Percentiles rank a stretch among this genome's conserved stretches.
These are phyloP conservation scores for Thelaira solivaga DNA, from an alignment of 2,888 invertebrate species.

Conservation along the genomic window DNA sequence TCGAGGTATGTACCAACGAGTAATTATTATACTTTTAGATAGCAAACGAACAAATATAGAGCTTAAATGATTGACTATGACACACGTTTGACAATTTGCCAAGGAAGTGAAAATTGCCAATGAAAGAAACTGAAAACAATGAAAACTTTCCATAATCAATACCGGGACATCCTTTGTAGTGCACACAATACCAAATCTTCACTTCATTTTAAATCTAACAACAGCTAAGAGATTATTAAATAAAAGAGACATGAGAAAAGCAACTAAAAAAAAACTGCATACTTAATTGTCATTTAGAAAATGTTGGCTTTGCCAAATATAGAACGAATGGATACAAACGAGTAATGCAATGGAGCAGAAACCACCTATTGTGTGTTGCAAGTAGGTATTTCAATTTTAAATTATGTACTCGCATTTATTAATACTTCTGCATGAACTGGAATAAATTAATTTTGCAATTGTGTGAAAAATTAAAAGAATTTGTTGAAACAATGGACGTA, in stretches of 20 bases:
- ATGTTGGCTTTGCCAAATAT: background rate
- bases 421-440: background rate
- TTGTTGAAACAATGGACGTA: background rate
- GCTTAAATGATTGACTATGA: background rate
- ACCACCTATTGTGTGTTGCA: no score
- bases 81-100: conserved; percentile 43
- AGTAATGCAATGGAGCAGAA: no score
- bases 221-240: background rate
- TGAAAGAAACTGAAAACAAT: conserved; percentile 6
- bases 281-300: background rate
- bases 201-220: no score
- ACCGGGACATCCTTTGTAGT: conserved; percentile 33
- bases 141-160: conserved; percentile 35
- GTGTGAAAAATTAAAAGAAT: background rate
- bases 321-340: no score
- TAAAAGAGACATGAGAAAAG: background rate
- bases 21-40: no score
- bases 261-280: background rate
- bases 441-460: conserved; percentile 17
- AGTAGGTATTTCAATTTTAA: background rate
- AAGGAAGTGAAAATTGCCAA: conserved; percentile 58
- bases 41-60: background rate
- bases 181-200: no score
- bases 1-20: no score
- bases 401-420: background rate